phyloP scores from a whole-genome alignment of 2,113 vertebrate genomes.

The Girardinichthys multiradiatus region DNA sequence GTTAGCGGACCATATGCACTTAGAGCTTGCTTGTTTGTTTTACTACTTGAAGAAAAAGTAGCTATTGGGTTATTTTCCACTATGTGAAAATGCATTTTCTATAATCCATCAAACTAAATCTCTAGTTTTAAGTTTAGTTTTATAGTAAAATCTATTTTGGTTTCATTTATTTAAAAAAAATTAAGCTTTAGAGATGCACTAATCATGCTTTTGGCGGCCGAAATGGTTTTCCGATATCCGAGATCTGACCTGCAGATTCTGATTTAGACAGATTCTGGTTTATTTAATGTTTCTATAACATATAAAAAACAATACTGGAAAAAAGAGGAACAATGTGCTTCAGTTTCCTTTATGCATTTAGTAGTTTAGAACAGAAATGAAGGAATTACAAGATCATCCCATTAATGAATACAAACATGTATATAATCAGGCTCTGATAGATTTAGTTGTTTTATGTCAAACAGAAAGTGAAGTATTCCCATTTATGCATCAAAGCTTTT shows the following conservation, averaged over 20 bases:
- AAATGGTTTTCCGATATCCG: background rate
- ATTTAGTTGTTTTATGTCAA: background rate
- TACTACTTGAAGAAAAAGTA: background rate
- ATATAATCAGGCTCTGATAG: background rate
- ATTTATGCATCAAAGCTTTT: background rate
- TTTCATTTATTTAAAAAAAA: background rate
- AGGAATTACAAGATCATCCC: background rate
- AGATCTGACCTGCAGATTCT: background rate
- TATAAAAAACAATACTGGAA: background rate
- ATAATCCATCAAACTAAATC: slow-evolving; percentile 44
- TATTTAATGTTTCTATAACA: background rate
- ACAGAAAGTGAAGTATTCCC: background rate
- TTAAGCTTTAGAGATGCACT: too few species aligned
- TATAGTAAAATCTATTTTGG: slow-evolving; percentile 35
- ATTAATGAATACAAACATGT: too few species aligned
- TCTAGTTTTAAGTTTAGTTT: slow-evolving; percentile 27
- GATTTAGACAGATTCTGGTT: background rate
- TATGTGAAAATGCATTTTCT: slow-evolving; percentile 15
- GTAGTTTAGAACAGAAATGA: background rate
- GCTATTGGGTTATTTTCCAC: background rate
- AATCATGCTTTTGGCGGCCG: too few species aligned
- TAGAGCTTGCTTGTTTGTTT: slow-evolving; percentile 11
- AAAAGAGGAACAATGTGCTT: background rate
- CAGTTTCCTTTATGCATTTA: background rate
- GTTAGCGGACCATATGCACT: slow-evolving; percentile 1